Conservation (phyloP, 2,797 vertebrate species). For the Pangasius krempfi region DNA sequence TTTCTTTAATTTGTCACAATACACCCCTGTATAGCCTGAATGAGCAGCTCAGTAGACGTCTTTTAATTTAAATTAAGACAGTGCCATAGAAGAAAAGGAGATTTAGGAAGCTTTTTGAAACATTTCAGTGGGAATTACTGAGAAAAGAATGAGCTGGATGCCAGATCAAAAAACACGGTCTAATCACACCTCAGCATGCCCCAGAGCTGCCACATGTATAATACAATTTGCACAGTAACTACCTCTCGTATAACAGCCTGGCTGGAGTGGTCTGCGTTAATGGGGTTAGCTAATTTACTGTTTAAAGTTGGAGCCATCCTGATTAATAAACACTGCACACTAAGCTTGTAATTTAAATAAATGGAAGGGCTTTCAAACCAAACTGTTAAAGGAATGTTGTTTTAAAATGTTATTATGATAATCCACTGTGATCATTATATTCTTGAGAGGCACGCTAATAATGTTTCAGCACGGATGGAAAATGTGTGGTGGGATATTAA, state of each 20-base stretch:
- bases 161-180: slow-evolving; percentile 71
- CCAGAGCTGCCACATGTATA: slow-evolving; percentile 75
- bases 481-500: slow-evolving; percentile 32
- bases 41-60: neutral
- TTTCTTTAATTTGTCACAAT: neutral
- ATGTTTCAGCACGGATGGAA: slow-evolving; percentile 54
- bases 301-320: slow-evolving; percentile 82
- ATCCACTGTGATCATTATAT: slow-evolving; percentile 76
- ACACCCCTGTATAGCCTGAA: neutral
- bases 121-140: neutral
- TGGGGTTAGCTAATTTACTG: slow-evolving; percentile 87
- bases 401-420: slow-evolving; percentile 76
- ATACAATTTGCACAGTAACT: slow-evolving; percentile 54
- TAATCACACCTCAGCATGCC: slow-evolving; percentile 81
- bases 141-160: neutral
- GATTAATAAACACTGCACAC: slow-evolving; percentile 83
- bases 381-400: slow-evolving; percentile 78
- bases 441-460: slow-evolving; percentile 47
- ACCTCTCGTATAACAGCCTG: slow-evolving; percentile 80
- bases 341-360: slow-evolving; percentile 87
- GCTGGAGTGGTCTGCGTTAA: slow-evolving; percentile 84
- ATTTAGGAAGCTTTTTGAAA: neutral
- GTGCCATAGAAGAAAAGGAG: neutral
- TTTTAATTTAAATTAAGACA: neutral
- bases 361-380: slow-evolving; percentile 79